These are phyloP conservation scores for Sardinella longiceps DNA, from an alignment of 2,797 vertebrate genomes.

Conservation along the genomic window DNA sequence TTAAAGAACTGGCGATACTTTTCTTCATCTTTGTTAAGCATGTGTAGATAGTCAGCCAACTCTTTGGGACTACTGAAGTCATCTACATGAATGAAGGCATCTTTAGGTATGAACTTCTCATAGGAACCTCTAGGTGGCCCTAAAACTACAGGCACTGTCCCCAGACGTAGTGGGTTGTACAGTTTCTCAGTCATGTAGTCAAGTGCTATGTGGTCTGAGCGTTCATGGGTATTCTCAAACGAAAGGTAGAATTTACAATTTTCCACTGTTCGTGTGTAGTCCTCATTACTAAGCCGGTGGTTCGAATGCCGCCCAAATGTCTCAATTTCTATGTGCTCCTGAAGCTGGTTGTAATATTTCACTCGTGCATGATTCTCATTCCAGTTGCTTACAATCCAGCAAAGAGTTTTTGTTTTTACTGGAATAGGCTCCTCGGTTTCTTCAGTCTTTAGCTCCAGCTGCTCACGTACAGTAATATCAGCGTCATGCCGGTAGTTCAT, in stretches of 20 bases:
- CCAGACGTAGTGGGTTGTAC: constrained; percentile 34
- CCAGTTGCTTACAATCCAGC: constrained; percentile 47
- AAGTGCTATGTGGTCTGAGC: neutral
- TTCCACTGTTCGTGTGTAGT: constrained; percentile 25
- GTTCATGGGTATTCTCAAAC: constrained; percentile 35
- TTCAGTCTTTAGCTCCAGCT: constrained; percentile 46
- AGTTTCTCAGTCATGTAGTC: constrained; percentile 45
- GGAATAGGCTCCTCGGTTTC: constrained; percentile 29
- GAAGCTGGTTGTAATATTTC: constrained; percentile 33
- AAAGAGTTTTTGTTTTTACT: constrained; percentile 40
- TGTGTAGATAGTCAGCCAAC: constrained; percentile 29
- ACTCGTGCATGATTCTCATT: constrained; percentile 14
- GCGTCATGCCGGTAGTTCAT: constrained; percentile 39
- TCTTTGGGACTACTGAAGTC: constrained; percentile 37
- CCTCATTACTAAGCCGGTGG: neutral
- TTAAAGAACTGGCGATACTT: constrained; percentile 42
- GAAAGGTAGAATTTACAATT: constrained; percentile 43
- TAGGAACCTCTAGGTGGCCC: constrained; percentile 33
- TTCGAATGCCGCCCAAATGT: neutral
- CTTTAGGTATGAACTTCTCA: constrained; percentile 24
- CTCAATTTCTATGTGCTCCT: constrained; percentile 15
- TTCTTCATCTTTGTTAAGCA: constrained; percentile 26
- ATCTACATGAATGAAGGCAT: constrained; percentile 43
- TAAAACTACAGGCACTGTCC: constrained; percentile 37
- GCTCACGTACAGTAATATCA: constrained; percentile 36